Percentiles rank a stretch among this genome's conserved stretches.
phyloP scores from a whole-genome alignment of 2,888 invertebrate genomes.

The Zeuzera pyrina region DNA sequence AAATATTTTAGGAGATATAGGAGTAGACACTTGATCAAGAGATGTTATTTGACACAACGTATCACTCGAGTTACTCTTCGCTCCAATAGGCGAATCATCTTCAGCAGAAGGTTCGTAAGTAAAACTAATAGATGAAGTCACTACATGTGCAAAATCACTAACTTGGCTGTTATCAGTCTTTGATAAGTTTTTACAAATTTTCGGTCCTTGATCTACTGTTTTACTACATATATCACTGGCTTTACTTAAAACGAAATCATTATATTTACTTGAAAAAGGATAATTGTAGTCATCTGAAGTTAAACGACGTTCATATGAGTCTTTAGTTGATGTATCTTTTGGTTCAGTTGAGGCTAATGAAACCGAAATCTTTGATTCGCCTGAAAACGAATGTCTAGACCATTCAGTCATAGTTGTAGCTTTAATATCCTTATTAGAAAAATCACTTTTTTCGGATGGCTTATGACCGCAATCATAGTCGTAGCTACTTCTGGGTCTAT shows the following conservation, averaged over 20 bases:
- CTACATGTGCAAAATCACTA: slow-evolving; percentile 64
- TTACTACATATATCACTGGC: slow-evolving; percentile 56
- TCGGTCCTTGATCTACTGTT: slow-evolving; percentile 49
- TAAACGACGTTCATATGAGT: slow-evolving; percentile 41
- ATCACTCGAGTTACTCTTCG: slow-evolving; percentile 68
- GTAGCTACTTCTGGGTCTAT: slow-evolving; percentile 22
- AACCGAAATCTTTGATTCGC: slow-evolving; percentile 46
- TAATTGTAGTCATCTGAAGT: slow-evolving; percentile 52
- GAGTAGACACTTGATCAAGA: slow-evolving; percentile 66
- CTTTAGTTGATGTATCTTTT: slow-evolving; percentile 43
- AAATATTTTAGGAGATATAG: slow-evolving; percentile 70
- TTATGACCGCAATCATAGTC: slow-evolving; percentile 34
- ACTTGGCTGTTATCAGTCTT: slow-evolving; percentile 67
- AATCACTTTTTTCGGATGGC: slow-evolving; percentile 25
- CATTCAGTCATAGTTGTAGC: slow-evolving; percentile 32
- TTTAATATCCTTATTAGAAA: slow-evolving; percentile 27
- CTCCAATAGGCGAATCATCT: slow-evolving; percentile 60
- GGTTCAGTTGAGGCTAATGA: slow-evolving; percentile 45
- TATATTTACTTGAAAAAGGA: slow-evolving; percentile 53
- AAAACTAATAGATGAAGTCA: slow-evolving; percentile 68
- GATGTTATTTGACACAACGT: slow-evolving; percentile 69
- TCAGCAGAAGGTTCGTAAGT: slow-evolving; percentile 64
- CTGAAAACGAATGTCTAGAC: slow-evolving; percentile 52
- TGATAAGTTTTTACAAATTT: slow-evolving; percentile 48
- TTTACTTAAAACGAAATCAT: slow-evolving; percentile 53